Evolutionary conservation across 2,888 invertebrate genomes (phyloP).

Genomic region (Lamproptera curius): DNA sequence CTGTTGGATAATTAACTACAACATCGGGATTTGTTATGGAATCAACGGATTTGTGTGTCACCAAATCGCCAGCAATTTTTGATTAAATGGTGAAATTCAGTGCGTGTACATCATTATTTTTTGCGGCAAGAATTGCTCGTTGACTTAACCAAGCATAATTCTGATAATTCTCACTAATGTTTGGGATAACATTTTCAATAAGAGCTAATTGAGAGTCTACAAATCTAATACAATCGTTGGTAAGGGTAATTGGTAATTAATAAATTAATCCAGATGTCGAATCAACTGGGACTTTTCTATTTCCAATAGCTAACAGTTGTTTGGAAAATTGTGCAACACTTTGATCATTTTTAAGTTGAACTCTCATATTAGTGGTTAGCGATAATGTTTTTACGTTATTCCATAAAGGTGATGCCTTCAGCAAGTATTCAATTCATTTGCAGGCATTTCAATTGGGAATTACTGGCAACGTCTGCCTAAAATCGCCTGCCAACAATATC

Average conservation of each 20-base stretch:
- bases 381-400: constrained; percentile 26
- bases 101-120: constrained; percentile 20
- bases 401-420: constrained; percentile 30
- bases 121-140: constrained; percentile 6
- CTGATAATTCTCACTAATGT: constrained; percentile 23
- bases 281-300: constrained; percentile 26
- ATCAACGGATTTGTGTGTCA: constrained; percentile 23
- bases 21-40: constrained; percentile 19
- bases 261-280: constrained; percentile 23
- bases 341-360: constrained; percentile 28
- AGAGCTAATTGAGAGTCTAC: constrained; percentile 22
- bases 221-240: constrained; percentile 26
- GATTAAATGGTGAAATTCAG: constrained; percentile 20
- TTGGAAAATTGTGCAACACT: constrained; percentile 29
- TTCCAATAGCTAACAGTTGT: constrained; percentile 26
- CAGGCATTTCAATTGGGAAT: constrained; percentile 27
- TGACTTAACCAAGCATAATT: constrained; percentile 21
- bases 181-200: constrained; percentile 22
- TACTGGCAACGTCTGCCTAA: constrained; percentile 25
- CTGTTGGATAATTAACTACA: constrained; percentile 14
- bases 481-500: constrained; percentile 27
- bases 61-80: constrained; percentile 19
- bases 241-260: no score
- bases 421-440: constrained; percentile 31
- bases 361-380: constrained; percentile 25